Evolutionary conservation across 2,888 invertebrate species (phyloP), one percentile per base, ranked within the genome.

Genomic region (Hirtodrosophila trivittata): DNA sequence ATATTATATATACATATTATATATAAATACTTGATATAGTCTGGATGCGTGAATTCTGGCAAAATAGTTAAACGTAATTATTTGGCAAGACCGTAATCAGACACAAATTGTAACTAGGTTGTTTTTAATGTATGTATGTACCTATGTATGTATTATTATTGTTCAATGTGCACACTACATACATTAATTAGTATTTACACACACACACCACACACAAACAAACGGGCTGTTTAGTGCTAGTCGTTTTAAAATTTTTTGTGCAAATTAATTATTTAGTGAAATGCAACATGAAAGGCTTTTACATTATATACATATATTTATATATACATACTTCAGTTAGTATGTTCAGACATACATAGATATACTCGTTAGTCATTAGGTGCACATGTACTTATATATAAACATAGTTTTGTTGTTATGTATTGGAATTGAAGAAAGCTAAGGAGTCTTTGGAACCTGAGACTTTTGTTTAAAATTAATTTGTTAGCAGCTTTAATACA

Each of bases 161-260:
- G 45, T 50, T 66, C 28, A 47, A 33, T 55, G 16, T 58, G 57
- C 60, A 73, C 52, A 54, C 5, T 13, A 47, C 35, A 43, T 41
- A 39, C 13, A 49, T 51, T n/a, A 7, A 45, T 63, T 63, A 32
- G 58, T 69, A 70, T 71, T 59, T 59, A 72, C 41, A 56, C 16
- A 41, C 12, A 62, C 21, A 62, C 21, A 58, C 39, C 32, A 32
- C 13, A 43, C 25, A 26, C 25, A 25, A 2, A 21, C 41, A 41
- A 25, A 26, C 41, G 66, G 85, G 77, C 85, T 85, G 82, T 81
- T 84, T 66, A 77, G 58, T 71, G 62, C 77, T 77, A 80, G 77
- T 80, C 82, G 63, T 68, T 77, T 69, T 55, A 13, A 52, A 63
- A 59, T 21, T 21, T 60, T 64, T 81, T 77, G 60, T 66, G 66